Evolutionary conservation across 2,797 vertebrate genomes (phyloP).

Genomic region (Distichodus sexfasciatus): DNA sequence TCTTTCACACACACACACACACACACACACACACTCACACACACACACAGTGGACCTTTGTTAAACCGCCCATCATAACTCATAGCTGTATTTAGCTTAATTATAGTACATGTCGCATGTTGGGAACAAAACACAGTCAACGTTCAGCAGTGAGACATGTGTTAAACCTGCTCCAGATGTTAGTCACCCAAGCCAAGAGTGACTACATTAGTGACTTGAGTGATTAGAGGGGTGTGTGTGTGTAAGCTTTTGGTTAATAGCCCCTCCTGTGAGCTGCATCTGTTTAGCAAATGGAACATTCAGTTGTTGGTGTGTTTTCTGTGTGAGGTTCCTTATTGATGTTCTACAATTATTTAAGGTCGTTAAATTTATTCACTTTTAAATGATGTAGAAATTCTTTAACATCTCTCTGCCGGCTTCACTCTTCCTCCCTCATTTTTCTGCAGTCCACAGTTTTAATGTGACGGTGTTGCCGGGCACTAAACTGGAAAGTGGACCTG

Average conservation of each 20-base stretch:
- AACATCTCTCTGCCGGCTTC: neutral
- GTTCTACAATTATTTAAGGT: neutral
- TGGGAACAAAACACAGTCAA: neutral
- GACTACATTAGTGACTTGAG: neutral
- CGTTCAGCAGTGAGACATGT: too few species aligned
- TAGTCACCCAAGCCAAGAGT: neutral
- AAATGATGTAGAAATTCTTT: too few species aligned
- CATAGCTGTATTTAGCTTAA: neutral
- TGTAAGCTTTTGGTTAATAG: neutral
- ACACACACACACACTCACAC: neutral
- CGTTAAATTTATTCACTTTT: too few species aligned
- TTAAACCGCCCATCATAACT: too few species aligned
- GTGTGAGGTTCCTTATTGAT: neutral
- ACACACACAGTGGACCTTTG: neutral
- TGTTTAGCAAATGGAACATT: conserved; percentile 2
- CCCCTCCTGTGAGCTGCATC: neutral
- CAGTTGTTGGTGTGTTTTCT: neutral
- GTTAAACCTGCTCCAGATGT: neutral
- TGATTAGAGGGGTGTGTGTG: neutral
- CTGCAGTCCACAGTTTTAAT: conserved; percentile 82
- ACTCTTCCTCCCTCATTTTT: neutral
- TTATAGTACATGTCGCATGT: too few species aligned
- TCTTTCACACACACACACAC: conserved; percentile 21
- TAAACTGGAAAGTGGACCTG: conserved; percentile 89
- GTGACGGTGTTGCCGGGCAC: conserved; percentile 90